Conservation (phyloP, 2,797 vertebrate species). For the Buphagus erythrorhynchus region DNA sequence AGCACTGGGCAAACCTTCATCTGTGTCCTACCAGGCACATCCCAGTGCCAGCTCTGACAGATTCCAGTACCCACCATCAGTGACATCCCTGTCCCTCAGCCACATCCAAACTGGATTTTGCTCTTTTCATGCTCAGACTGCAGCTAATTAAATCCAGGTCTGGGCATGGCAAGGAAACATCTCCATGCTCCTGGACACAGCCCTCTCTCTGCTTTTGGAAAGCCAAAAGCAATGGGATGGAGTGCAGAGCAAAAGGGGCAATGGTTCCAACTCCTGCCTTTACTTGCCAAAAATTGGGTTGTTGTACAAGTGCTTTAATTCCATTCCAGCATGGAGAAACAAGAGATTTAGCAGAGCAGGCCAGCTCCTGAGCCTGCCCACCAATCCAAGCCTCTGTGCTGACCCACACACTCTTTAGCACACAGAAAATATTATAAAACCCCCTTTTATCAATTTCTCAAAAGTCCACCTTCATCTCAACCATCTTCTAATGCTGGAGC, state of each 20-base stretch:
- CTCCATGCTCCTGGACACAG: not conserved
- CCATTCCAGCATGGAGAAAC: not conserved
- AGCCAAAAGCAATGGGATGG: not conserved
- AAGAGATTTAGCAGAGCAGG: not conserved
- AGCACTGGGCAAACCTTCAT: not conserved
- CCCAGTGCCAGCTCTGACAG: not conserved
- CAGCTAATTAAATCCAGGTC: not conserved
- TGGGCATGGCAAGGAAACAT: not conserved
- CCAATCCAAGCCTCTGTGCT: not conserved
- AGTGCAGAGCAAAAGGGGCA: not conserved
- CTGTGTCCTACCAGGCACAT: not conserved
- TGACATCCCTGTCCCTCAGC: not conserved
- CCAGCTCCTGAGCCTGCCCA: not conserved
- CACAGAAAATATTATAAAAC: not conserved
- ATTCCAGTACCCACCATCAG: fast-evolving
- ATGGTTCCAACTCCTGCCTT: not conserved
- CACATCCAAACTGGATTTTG: not conserved
- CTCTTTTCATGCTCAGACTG: not conserved
- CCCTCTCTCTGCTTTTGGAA: not conserved
- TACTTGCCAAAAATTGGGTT: not conserved
- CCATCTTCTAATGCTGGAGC: fast-evolving
- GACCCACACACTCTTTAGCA: not conserved
- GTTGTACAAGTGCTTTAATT: not conserved
- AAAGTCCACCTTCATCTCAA: not conserved
- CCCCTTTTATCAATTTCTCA: not conserved